Percentiles rank a stretch among this genome's conserved stretches.
Conservation (phyloP, 2,797 vertebrate species). For the Premnoplex brunnescens region DNA sequence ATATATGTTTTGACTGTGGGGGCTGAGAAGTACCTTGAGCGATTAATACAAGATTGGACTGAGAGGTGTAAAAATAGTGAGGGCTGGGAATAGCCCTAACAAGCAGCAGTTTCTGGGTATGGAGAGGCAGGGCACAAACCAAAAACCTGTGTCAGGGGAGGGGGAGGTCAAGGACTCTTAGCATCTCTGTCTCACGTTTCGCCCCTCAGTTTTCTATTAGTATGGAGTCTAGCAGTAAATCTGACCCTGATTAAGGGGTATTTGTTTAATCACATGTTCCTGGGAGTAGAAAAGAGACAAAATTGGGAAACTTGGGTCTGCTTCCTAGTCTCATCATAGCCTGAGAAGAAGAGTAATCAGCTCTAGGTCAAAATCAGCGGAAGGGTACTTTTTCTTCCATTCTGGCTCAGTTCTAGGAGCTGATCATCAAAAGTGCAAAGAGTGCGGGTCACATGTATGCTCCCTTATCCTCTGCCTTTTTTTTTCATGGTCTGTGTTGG, state of each 20-base stretch:
- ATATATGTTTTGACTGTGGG: neutral
- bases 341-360: neutral
- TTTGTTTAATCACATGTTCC: neutral
- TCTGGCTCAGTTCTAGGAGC: neutral
- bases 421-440: neutral
- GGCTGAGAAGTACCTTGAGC: neutral
- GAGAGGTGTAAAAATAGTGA: neutral
- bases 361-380: neutral
- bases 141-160: neutral
- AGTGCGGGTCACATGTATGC: fast-evolving
- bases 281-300: neutral
- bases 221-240: neutral
- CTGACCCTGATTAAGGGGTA: neutral
- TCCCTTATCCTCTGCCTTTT: neutral
- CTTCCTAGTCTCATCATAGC: neutral
- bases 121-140: neutral
- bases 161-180: neutral
- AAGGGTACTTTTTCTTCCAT: neutral
- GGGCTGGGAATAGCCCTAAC: neutral
- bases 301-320: neutral
- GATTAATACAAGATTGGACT: conserved; percentile 4
- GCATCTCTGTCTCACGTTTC: neutral
- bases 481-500: neutral
- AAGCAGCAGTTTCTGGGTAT: neutral
- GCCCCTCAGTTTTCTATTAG: neutral